phyloP scores from a whole-genome alignment of 2,888 invertebrate genomes.

The Melipona bicolor region DNA sequence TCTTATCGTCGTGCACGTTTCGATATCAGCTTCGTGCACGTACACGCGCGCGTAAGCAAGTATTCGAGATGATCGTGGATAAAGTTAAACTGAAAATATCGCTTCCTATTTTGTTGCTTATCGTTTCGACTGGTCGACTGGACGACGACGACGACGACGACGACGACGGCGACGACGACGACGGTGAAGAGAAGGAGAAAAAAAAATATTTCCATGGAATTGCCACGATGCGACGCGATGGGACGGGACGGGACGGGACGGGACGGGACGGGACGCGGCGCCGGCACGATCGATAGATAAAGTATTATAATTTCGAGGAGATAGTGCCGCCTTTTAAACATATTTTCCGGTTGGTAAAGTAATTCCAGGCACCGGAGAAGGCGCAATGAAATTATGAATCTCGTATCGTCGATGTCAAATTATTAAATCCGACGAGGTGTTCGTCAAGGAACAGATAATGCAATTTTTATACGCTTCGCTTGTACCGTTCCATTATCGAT shows the following conservation, averaged over 20 bases:
- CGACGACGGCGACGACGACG: too few relatives aligned
- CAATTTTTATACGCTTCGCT: constrained; percentile 70
- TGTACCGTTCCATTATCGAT: constrained; percentile 70
- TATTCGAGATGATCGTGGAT: not conserved
- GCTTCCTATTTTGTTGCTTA: not conserved
- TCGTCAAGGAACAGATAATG: constrained; percentile 72
- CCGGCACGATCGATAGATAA: not conserved
- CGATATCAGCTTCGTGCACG: not conserved
- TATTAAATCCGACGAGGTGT: constrained; percentile 70
- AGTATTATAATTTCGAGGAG: not conserved
- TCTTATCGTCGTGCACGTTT: constrained; percentile 2
- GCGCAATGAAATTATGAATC: constrained; percentile 64
- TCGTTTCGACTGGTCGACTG: too few relatives aligned
- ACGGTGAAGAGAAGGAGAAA: too few relatives aligned
- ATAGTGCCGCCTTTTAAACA: constrained; percentile 15
- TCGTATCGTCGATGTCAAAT: constrained; percentile 68
- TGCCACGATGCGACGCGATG: not conserved
- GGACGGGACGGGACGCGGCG: too few relatives aligned
- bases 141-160: too few relatives aligned
- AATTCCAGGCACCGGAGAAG: constrained; percentile 25
- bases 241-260: too few relatives aligned
- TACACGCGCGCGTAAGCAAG: too few relatives aligned
- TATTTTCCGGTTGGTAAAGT: constrained; percentile 38
- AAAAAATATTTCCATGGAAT: not conserved
- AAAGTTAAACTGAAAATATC: not conserved